Percentiles rank a stretch among this genome's conserved stretches.
Evolutionary conservation across 2,888 invertebrate species (phyloP).

Genomic region (Atrina japonica): DNA sequence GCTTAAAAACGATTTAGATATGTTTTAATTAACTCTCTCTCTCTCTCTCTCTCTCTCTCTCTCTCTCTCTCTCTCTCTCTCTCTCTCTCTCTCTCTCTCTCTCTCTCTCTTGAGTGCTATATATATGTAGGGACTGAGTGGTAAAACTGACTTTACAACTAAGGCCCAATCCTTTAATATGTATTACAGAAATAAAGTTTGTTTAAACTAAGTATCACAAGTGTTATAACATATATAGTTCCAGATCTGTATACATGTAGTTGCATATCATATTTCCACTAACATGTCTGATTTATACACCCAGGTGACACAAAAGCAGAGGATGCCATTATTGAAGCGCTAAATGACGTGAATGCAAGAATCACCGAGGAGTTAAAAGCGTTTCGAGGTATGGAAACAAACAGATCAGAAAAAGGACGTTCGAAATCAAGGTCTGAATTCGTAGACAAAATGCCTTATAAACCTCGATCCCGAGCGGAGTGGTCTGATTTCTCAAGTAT

Average conservation of each 20-base stretch:
- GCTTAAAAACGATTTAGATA: too few relatives aligned
- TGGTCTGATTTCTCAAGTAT: slow-evolving; percentile 60
- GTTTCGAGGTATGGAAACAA: slow-evolving; percentile 8
- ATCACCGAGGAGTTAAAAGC: slow-evolving; percentile 61
- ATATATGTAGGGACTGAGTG: background rate
- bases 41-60: slow-evolving; percentile 4
- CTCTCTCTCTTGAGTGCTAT: too few relatives aligned
- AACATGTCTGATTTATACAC: slow-evolving; percentile 8
- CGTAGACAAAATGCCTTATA: slow-evolving; percentile 50
- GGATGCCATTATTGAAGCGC: slow-evolving; percentile 59
- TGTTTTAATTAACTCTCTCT: background rate
- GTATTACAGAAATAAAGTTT: background rate
- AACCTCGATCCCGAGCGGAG: slow-evolving; percentile 58
- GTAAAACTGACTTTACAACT: background rate
- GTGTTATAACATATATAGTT: background rate
- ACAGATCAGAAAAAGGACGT: slow-evolving; percentile 42
- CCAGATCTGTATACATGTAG: background rate
- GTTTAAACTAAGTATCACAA: background rate
- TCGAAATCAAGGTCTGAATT: slow-evolving; percentile 55
- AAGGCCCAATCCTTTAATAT: background rate
- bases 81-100: slow-evolving; percentile 8
- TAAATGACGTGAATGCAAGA: slow-evolving; percentile 60
- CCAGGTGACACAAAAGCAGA: slow-evolving; percentile 61
- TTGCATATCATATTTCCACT: background rate
- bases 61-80: slow-evolving; percentile 9